Conservation (phyloP, 2,113 vertebrate genomes). For the Sisor rabdophorus region DNA sequence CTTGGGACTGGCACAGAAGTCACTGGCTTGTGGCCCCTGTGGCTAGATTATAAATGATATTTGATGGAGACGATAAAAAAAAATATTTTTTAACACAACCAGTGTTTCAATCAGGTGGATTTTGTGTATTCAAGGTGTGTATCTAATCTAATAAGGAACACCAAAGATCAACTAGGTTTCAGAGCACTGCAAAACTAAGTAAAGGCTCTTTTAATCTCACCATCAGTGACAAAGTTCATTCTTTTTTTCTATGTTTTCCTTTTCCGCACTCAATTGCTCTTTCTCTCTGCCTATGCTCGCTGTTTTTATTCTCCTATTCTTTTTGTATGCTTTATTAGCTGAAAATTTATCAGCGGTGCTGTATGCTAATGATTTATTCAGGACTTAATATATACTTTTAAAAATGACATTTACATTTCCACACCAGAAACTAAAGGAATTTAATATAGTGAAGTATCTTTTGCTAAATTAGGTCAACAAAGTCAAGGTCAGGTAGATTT, state of each 20-base stretch:
- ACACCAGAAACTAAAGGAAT: conserved; percentile 6
- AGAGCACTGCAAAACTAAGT: conserved; percentile 19
- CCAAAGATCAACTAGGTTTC: conserved; percentile 10
- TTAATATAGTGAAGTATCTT: conserved; percentile 9
- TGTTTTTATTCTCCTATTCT: not conserved
- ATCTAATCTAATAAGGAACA: conserved; percentile 23
- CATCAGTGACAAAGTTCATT: conserved; percentile 6
- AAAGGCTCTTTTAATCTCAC: conserved; percentile 23
- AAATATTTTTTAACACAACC: conserved; percentile 41
- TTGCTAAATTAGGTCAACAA: conserved; percentile 29
- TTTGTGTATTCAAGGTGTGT: conserved; percentile 28
- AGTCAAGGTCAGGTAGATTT: conserved; percentile 44
- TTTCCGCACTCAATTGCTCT: not conserved
- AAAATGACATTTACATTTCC: conserved; percentile 33
- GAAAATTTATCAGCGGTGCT: not conserved
- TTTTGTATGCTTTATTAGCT: not conserved
- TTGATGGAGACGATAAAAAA: no score
- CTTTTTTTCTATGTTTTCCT: not conserved
- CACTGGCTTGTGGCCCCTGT: no score
- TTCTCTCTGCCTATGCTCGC: not conserved
- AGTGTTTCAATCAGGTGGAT: conserved; percentile 7
- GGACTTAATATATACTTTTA: conserved; percentile 6
- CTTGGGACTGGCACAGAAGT: no score
- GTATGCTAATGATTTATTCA: conserved; percentile 13
- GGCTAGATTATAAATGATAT: no score